Conservation (phyloP, 2,113 vertebrate genomes). For the Phylloscopus whistleri region DNA sequence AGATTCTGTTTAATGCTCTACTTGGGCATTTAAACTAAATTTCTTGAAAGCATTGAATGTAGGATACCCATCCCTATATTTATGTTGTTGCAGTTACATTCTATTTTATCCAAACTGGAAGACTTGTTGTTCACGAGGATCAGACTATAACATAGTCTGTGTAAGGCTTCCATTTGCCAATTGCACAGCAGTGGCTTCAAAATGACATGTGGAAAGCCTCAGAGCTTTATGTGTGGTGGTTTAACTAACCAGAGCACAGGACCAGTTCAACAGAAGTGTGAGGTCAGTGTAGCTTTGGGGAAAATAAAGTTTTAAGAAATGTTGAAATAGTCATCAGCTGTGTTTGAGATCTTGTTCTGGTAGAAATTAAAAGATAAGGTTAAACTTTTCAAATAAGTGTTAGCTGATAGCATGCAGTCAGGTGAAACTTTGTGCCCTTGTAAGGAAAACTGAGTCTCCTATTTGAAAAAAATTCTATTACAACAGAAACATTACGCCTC, state of each 20-base stretch:
- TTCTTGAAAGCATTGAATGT: background rate
- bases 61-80: background rate
- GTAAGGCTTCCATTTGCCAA: background rate
- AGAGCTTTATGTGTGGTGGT: background rate
- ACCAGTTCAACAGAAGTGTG: fast-evolving
- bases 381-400: background rate
- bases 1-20: background rate
- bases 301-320: background rate
- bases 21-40: background rate
- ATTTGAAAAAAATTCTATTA: background rate
- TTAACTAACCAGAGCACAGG: background rate
- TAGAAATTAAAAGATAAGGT: background rate
- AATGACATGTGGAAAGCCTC: background rate
- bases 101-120: background rate
- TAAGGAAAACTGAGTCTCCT: background rate
- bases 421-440: background rate
- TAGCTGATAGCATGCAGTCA: background rate
- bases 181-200: background rate
- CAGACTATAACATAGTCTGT: background rate
- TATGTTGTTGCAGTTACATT: background rate
- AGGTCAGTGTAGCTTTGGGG: background rate
- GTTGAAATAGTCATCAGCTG: background rate
- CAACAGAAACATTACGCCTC: conserved; percentile 17
- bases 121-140: background rate
- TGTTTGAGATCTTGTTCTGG: background rate